Base-by-base conservation (phyloP, 2,113 vertebrate species). In the Mesoclemmys tuberculata region DNA sequence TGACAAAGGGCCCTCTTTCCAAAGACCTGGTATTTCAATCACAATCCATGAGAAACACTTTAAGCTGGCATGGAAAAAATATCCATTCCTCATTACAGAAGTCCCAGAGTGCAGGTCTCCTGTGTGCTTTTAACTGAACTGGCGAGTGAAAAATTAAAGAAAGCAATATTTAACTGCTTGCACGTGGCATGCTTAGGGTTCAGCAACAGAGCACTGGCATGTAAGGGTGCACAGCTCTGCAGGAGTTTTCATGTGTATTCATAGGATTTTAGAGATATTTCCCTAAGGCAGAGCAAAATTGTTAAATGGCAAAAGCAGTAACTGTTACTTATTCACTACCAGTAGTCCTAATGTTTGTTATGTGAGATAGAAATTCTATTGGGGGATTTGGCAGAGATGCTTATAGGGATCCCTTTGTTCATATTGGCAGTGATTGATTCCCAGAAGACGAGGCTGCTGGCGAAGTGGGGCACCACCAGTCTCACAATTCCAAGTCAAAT, bases 401-500 rank as follows among this genome's bases (percentile, higher is more conserved):
- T 77, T 93, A n/a, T 79, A 52, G 51, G 41, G 77, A 81, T 93
- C 74, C 5, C 90, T 81, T 77, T 77, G 24, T 27, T 12, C 13
- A 77, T 14, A 44, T 16, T 14, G 56, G 80, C 74, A 80, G 29
- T 51, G 80, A 93, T 75, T 11, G 74, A 41, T 16, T 54, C 55
- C 48, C 83, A 1, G 5, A 48, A 89, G 92, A 26, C 31, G 74
- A 48, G 55, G 26, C 48, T 26, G 38, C 16, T 90, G 80, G 11
- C 89, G 83, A 92, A 87, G 38, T 48, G 29, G 11, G 85, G 18
- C 26, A 56, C 52, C 2, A 0, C 75, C 83, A 94, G 10, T 8
- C 2, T 64, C 12, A 10, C 14, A 31, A 93, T 96, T 94, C 87
- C 86, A 93, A 93, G 90, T 96, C 91, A 95, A 51, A 81, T 88